Evolutionary conservation across 2,888 invertebrate species (phyloP).

Genomic region (Pyrochroa serraticornis): DNA sequence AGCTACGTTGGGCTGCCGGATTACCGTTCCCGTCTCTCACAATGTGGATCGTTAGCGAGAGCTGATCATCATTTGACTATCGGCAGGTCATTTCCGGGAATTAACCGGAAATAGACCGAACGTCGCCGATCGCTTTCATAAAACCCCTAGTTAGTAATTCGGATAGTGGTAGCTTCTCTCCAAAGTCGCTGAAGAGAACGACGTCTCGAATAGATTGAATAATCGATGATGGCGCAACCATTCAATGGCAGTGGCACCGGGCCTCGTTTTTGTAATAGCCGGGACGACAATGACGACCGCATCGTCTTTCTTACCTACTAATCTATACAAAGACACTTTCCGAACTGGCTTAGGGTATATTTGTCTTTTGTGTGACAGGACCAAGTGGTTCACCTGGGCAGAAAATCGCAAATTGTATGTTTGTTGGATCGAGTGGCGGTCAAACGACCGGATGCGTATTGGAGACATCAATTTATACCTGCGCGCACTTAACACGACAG

Average conservation of each 20-base stretch:
- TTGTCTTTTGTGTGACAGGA: slow-evolving; percentile 43
- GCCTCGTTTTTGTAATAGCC: slow-evolving; percentile 27
- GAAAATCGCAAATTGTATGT: slow-evolving; percentile 47
- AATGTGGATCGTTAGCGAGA: slow-evolving; percentile 50
- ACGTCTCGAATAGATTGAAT: slow-evolving; percentile 31
- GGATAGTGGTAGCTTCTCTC: slow-evolving; percentile 22
- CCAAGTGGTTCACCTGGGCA: slow-evolving; percentile 48
- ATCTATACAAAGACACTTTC: slow-evolving; percentile 46
- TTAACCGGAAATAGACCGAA: slow-evolving; percentile 43
- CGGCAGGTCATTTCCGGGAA: slow-evolving; percentile 47
- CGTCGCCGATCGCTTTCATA: slow-evolving; percentile 32
- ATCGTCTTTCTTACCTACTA: slow-evolving; percentile 35
- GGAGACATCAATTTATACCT: slow-evolving; percentile 45
- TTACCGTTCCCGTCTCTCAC: slow-evolving; percentile 35
- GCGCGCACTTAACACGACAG: slow-evolving; percentile 43
- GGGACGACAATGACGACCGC: slow-evolving; percentile 43
- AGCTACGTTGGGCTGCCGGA: slow-evolving; percentile 26
- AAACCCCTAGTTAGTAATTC: slow-evolving; percentile 35
- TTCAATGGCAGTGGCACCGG: slow-evolving; percentile 5
- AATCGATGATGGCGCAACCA: slow-evolving; percentile 25
- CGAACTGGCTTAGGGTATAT: slow-evolving; percentile 42
- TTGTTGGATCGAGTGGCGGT: slow-evolving; percentile 44
- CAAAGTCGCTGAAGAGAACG: slow-evolving; percentile 17
- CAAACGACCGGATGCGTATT: slow-evolving; percentile 44
- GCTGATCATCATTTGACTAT: slow-evolving; percentile 50